Conservation (phyloP, 2,113 vertebrate species). For the Acanthisitta chloris region DNA sequence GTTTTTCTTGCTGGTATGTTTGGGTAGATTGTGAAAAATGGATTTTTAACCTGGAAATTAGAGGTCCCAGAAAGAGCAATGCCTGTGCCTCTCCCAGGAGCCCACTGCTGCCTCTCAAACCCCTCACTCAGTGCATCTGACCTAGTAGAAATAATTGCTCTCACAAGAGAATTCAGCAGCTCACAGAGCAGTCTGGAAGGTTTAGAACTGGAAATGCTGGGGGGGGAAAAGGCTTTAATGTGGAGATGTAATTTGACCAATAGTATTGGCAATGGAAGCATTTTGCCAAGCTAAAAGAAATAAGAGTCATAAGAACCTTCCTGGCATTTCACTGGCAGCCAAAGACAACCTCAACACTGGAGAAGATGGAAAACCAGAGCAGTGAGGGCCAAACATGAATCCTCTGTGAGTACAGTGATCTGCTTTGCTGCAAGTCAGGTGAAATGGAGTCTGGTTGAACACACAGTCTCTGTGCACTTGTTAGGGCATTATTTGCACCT, state of each 20-base stretch:
- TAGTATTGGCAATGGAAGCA: conserved; percentile 1
- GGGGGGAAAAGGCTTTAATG: neutral
- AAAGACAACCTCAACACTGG: neutral
- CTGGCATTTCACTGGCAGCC: neutral
- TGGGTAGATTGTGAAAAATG: rapidly evolving
- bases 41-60: neutral
- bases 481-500: neutral
- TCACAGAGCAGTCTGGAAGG: neutral
- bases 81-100: neutral
- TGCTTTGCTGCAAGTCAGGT: neutral
- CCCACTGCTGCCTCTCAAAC: neutral
- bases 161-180: neutral
- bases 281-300: conserved; percentile 44
- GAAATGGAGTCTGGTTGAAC: neutral
- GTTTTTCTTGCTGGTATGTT: neutral
- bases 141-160: neutral
- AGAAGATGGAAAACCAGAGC: neutral
- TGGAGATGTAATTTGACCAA: conserved; percentile 24
- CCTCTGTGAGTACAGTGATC: neutral
- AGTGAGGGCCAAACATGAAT: neutral
- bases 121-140: neutral
- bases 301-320: conserved; percentile 5
- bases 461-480: neutral
- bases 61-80: neutral
- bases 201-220: neutral